These are phyloP conservation scores for Bombylius discolor DNA, from an alignment of 2,888 invertebrate species.

Conservation along the genomic window DNA sequence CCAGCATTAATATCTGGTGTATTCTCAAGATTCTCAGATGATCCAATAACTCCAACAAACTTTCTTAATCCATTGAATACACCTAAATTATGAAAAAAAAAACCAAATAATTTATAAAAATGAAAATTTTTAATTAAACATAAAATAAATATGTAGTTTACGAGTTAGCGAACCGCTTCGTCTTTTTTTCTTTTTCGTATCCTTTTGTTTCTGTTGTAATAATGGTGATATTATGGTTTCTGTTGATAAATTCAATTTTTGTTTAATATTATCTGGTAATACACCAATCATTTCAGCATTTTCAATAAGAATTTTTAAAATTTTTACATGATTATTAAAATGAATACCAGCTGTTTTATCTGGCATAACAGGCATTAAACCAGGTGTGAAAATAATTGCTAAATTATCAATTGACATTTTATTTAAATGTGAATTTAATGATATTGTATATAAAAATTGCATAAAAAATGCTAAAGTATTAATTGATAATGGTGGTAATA, in stretches of 20 bases:
- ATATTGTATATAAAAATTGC: conserved; percentile 45
- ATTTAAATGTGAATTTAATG: conserved; percentile 54
- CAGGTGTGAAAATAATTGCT: conserved; percentile 74
- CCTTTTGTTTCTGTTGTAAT: conserved; percentile 17
- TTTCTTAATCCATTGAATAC: conserved; percentile 65
- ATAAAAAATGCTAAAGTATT: conserved; percentile 70
- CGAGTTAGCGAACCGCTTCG: conserved; percentile 78
- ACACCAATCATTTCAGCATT: conserved; percentile 62
- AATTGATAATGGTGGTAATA: conserved; percentile 64
- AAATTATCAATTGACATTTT: conserved; percentile 76
- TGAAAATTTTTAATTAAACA: not conserved
- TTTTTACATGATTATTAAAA: conserved; percentile 53
- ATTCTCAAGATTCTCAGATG: conserved; percentile 38
- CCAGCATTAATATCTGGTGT: conserved; percentile 34
- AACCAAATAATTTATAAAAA: not conserved
- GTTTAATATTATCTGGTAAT: conserved; percentile 48
- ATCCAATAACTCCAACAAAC: conserved; percentile 53
- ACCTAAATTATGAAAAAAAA: conserved; percentile 37
- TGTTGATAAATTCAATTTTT: conserved; percentile 23
- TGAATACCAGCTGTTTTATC: conserved; percentile 44
- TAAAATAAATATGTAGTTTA: conserved; percentile 32
- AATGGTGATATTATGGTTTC: not conserved
- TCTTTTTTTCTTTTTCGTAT: conserved; percentile 60
- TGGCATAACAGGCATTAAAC: conserved; percentile 53
- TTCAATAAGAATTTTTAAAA: conserved; percentile 64